Conservation (phyloP, 2,113 vertebrate species). For the Donacobius atricapilla region DNA sequence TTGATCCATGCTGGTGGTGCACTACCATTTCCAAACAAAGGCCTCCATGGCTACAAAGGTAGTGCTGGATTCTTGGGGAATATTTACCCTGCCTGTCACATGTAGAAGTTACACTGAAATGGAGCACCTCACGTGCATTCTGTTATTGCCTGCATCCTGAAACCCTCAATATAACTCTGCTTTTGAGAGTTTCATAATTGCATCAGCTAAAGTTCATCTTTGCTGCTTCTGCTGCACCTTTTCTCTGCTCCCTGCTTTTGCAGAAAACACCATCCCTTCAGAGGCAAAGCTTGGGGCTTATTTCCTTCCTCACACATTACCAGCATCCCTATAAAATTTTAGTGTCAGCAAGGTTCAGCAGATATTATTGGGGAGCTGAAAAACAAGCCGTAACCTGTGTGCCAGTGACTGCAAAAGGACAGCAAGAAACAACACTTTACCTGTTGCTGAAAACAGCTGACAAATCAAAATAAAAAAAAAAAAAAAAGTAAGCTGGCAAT, state of each 20-base stretch:
- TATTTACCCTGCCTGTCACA: neutral
- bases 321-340: neutral
- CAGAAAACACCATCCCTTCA: neutral
- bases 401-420: neutral
- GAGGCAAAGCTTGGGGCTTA: neutral
- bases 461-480: neutral
- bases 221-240: neutral
- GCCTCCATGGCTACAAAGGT: neutral
- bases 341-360: neutral
- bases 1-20: neutral
- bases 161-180: neutral
- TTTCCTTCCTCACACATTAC: neutral
- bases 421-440: neutral
- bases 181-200: neutral
- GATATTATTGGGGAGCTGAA: neutral
- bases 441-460: neutral
- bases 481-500: neutral
- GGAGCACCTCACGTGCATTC: fast-evolving
- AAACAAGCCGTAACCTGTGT: neutral
- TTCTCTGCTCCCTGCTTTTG: neutral
- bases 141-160: neutral
- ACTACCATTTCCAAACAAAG: neutral
- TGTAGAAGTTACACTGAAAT: fast-evolving
- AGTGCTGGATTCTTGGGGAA: neutral
- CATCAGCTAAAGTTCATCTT: neutral